Evolutionary conservation across 2,113 vertebrate species (phyloP).

Genomic region (Hippocampus barbouri): DNA sequence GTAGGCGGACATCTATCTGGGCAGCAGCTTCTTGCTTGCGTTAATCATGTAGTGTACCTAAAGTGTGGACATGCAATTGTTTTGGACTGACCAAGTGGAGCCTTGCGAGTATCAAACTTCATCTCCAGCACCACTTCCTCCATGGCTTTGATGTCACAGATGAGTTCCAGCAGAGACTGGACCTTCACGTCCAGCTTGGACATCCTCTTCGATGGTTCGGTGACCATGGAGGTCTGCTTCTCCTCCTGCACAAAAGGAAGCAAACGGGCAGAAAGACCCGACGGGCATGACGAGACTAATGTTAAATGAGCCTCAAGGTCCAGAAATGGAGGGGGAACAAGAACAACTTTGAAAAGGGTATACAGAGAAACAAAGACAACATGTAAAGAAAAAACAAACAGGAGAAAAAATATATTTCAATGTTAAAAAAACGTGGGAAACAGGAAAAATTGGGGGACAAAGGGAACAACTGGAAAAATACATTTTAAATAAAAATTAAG

Average conservation of each 20-base stretch:
- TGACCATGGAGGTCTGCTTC: conserved; percentile 11
- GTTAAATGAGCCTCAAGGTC: not conserved
- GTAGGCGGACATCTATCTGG: not conserved
- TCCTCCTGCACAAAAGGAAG: conserved; percentile 43
- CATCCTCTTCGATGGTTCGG: conserved; percentile 43
- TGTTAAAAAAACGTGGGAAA: too few relatives aligned
- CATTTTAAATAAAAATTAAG: too few relatives aligned
- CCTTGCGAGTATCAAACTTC: conserved; percentile 89
- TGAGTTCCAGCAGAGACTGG: conserved; percentile 80
- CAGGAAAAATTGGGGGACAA: too few relatives aligned
- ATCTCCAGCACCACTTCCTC: conserved; percentile 89
- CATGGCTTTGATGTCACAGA: conserved; percentile 86
- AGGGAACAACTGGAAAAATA: too few relatives aligned
- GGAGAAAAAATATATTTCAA: too few relatives aligned
- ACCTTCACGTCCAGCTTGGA: conserved; percentile 74
- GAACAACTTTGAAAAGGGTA: too few relatives aligned
- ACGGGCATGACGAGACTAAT: not conserved
- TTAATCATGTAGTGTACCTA: not conserved
- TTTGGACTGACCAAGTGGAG: conserved; percentile 77
- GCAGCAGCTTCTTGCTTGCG: not conserved
- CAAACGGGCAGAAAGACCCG: not conserved
- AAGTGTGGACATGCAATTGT: not conserved
- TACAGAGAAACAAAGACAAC: too few relatives aligned
- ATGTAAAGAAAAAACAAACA: too few relatives aligned
- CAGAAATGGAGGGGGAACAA: not conserved